A percentile compares a stretch with the other conserved stretches of the same genome.
phyloP scores from a whole-genome alignment of 2,113 vertebrate genomes.

The Hemiprocne comata region DNA sequence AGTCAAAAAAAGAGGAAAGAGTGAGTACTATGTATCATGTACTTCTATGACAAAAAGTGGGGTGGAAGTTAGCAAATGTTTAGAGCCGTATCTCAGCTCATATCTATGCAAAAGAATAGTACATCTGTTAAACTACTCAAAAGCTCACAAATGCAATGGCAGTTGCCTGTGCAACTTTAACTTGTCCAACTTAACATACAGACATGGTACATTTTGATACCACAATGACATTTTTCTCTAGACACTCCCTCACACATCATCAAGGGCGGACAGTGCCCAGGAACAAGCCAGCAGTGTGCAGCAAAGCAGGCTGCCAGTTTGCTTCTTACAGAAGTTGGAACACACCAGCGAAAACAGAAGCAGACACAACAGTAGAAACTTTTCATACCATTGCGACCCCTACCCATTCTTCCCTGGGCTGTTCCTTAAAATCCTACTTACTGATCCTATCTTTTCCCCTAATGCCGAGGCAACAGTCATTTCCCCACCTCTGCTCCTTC shows the following conservation, averaged over 20 bases:
- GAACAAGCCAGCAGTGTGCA: accelerated
- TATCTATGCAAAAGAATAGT: background rate
- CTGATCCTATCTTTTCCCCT: background rate
- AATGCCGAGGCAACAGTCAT: background rate
- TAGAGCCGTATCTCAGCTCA: background rate
- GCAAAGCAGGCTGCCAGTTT: background rate
- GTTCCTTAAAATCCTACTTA: background rate
- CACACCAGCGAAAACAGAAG: background rate
- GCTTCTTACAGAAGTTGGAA: background rate
- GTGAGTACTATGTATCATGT: accelerated
- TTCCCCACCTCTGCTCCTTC: background rate
- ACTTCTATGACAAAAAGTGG: background rate
- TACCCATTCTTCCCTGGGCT: background rate
- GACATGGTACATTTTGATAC: background rate
- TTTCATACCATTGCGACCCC: background rate
- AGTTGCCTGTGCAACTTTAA: background rate
- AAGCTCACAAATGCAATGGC: background rate
- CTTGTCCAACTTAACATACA: background rate
- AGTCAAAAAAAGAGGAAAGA: background rate
- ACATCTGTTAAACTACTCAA: background rate
- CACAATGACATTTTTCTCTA: background rate
- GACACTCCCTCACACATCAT: background rate
- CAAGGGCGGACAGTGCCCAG: background rate
- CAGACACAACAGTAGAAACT: background rate
- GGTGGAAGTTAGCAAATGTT: background rate